Conservation (phyloP, 2,797 vertebrate species). For the Gorsachius magnificus region DNA sequence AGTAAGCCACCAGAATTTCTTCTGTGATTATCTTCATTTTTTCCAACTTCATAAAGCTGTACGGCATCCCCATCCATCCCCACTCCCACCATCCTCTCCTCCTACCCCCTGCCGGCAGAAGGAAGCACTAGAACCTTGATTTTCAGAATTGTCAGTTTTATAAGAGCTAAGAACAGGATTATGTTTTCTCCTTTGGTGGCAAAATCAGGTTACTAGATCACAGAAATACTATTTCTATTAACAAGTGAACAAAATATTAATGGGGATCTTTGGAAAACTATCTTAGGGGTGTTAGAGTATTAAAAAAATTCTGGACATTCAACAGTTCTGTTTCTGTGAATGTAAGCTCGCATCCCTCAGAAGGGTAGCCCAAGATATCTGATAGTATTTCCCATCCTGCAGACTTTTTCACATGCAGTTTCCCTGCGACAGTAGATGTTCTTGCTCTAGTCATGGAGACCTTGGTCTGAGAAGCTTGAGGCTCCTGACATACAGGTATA, state of each 20-base stretch:
- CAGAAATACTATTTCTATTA: not conserved
- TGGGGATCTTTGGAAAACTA: not conserved
- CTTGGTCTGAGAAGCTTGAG: not conserved
- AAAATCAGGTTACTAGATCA: not conserved
- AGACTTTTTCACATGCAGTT: not conserved
- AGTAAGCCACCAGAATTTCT: not conserved
- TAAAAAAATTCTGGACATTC: not conserved
- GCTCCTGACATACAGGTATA: not conserved
- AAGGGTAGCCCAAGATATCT: not conserved
- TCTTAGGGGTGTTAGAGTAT: accelerated
- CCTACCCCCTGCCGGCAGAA: not conserved
- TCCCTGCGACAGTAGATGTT: not conserved
- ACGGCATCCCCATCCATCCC: not conserved
- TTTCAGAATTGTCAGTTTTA: not conserved
- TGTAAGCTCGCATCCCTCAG: not conserved
- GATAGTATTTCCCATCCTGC: not conserved
- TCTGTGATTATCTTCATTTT: not conserved
- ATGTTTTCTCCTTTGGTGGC: not conserved
- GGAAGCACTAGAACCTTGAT: not conserved
- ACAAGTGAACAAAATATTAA: not conserved
- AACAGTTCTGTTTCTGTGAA: not conserved
- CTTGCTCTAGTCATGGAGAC: not conserved
- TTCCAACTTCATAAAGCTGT: not conserved
- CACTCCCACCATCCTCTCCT: not conserved
- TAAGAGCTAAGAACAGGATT: not conserved